phyloP scores from a whole-genome alignment of 2,888 invertebrate species.

The Boloria euphrosyne region DNA sequence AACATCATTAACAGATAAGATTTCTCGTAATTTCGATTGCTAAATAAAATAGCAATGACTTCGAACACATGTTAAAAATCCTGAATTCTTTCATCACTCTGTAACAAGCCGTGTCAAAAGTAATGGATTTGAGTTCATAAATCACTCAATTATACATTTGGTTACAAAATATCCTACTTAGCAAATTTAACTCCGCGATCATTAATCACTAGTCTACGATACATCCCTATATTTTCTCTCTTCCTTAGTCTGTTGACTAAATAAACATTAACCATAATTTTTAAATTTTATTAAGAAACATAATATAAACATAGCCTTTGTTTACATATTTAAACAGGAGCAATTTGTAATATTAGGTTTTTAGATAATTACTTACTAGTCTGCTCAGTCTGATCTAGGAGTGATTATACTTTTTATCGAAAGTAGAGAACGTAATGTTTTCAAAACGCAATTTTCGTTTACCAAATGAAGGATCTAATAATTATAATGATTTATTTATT shows the following conservation, averaged over 20 bases:
- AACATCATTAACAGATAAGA: conserved; percentile 41
- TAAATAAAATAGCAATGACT: conserved; percentile 45
- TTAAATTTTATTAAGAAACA: no score
- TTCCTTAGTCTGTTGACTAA: neutral
- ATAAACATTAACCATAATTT: neutral
- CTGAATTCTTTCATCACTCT: conserved; percentile 67
- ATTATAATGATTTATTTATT: neutral
- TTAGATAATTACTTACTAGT: no score
- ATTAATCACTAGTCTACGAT: conserved; percentile 42
- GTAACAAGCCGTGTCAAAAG: conserved; percentile 69
- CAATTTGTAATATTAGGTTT: no score
- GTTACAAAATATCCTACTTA: conserved; percentile 38
- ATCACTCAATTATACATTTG: conserved; percentile 71
- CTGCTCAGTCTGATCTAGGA: no score
- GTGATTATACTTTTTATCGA: no score
- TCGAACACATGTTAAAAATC: conserved; percentile 56
- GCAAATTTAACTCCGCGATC: conserved; percentile 40
- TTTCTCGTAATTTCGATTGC: conserved; percentile 35
- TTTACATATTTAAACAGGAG: no score
- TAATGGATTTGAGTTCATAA: conserved; percentile 71
- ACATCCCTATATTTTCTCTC: neutral
- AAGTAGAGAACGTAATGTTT: no score
- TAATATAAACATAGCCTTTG: neutral
- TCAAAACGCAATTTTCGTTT: no score
- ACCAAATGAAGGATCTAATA: neutral